A percentile compares a stretch with the other conserved stretches of the same genome.
These are phyloP conservation scores for Poeciliopsis gracilis DNA, from an alignment of 2,797 vertebrate genomes.

Conservation along the genomic window DNA sequence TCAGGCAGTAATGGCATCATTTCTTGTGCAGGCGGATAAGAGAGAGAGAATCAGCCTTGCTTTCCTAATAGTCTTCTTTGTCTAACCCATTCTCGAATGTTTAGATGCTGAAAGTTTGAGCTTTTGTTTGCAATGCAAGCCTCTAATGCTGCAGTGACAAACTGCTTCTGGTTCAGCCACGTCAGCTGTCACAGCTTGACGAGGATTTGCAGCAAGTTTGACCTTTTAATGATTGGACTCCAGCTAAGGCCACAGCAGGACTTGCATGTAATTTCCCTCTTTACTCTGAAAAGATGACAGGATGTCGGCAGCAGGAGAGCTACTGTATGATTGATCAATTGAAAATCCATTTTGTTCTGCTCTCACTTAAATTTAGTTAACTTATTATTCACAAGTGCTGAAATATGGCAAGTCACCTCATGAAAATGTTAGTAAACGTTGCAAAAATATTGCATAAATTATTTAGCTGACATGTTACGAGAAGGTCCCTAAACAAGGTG, in stretches of 20 bases:
- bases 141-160: slow-evolving; percentile 29
- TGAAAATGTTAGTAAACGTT: slow-evolving; percentile 19
- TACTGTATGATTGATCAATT: slow-evolving; percentile 46
- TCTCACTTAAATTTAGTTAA: slow-evolving; percentile 22
- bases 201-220: slow-evolving; percentile 55
- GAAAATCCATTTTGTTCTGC: slow-evolving; percentile 34
- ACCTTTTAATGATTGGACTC: slow-evolving; percentile 68
- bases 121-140: slow-evolving; percentile 47
- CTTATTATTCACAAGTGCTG: slow-evolving; percentile 12
- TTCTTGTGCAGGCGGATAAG: slow-evolving; percentile 25
- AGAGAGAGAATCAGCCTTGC: slow-evolving; percentile 6
- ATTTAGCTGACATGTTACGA: slow-evolving; percentile 12
- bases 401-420: slow-evolving; percentile 22
- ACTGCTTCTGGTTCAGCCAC: slow-evolving; percentile 33
- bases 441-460: slow-evolving; percentile 10
- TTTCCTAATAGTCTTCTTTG: slow-evolving; percentile 12
- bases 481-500: slow-evolving; percentile 13
- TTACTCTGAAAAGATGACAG: slow-evolving; percentile 55
- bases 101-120: slow-evolving; percentile 10
- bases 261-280: slow-evolving; percentile 59
- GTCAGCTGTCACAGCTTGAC: slow-evolving; percentile 61
- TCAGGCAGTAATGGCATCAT: slow-evolving; percentile 25
- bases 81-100: neutral
- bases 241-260: slow-evolving; percentile 55
- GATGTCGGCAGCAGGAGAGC: slow-evolving; percentile 49